Evolutionary conservation across 2,888 invertebrate species (phyloP), one percentile per base, ranked within the genome.

Genomic region (Zootermopsis nevadensis): DNA sequence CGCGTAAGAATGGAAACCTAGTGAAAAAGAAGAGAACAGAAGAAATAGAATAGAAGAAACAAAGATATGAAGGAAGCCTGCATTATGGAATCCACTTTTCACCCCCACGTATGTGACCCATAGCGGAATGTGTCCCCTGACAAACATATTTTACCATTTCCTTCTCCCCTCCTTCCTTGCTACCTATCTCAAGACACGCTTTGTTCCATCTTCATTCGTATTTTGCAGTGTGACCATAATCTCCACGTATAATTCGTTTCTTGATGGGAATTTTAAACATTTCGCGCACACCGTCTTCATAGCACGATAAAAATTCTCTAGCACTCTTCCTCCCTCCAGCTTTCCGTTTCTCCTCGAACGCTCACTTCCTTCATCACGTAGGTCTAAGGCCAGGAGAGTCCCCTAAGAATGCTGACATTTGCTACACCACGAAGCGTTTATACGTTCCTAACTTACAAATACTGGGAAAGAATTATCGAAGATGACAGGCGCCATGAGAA

Each of bases 31-130:
- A 48, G 48, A n/a, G n/a, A n/a, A 2, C 24, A 10, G 53, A 60
- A 60, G 60, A 24, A 60, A 60, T 4, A 48, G 15, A 48, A n/a
- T n/a, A 42, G 42, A 69, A 69, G 69, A 19, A 33, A 69, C 2
- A 31, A 22, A 69, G 31, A 33, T 30, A 69, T 8, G 19, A 69
- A 69, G 33, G 27, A 69, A 69, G 33, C 33, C 69, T 69, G 31
- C 69, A 69, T 69, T 69, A 69, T 69, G 69, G 69, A 69, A 69
- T 69, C 69, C 69, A 69, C 69, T 69, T 31, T 69, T 69, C 69
- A 69, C 31, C 69, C 33, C 69, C 69, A 19, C n/a, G n/a, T n/a
- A n/a, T 31, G 69, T 69, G 69, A 3, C 69, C 33, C 69, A 69
- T 31, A 69, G 30, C 22, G 33, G 4, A 69, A 69, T 69, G 69